Percentiles rank a stretch among this genome's conserved stretches.
Conservation (phyloP, 2,888 invertebrate species). For the Cerastis leucographa region DNA sequence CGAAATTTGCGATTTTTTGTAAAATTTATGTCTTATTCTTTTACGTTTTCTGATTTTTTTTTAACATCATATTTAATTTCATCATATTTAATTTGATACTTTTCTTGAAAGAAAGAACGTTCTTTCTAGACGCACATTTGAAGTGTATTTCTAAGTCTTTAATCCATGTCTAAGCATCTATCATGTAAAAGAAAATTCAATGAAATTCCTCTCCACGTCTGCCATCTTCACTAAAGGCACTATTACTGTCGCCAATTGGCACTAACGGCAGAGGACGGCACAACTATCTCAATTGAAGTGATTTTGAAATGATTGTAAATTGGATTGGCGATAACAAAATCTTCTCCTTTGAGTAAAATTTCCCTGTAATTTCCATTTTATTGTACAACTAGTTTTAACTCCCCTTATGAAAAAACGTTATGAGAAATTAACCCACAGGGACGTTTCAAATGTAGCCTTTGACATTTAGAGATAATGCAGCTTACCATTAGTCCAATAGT, state of each 20-base stretch:
- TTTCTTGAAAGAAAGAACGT: too few relatives aligned
- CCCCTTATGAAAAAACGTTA: too few relatives aligned
- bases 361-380: not conserved
- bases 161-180: too few relatives aligned
- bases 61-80: too few relatives aligned
- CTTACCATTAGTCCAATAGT: too few relatives aligned
- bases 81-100: too few relatives aligned
- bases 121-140: not conserved
- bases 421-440: too few relatives aligned
- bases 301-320: not conserved
- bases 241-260: conserved; percentile 30
- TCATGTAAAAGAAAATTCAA: conserved; percentile 8
- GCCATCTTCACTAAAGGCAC: conserved; percentile 9
- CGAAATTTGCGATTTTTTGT: too few relatives aligned
- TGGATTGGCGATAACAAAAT: not conserved
- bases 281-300: conserved; percentile 6
- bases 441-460: too few relatives aligned
- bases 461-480: too few relatives aligned
- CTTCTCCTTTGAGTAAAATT: not conserved
- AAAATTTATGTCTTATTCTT: too few relatives aligned
- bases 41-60: too few relatives aligned
- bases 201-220: not conserved
- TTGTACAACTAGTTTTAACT: not conserved
- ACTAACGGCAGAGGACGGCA: not conserved
- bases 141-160: not conserved